Evolutionary conservation across 2,113 vertebrate species (phyloP), one percentile per base, ranked within the genome.

Genomic region (Pogonocichla stellata): DNA sequence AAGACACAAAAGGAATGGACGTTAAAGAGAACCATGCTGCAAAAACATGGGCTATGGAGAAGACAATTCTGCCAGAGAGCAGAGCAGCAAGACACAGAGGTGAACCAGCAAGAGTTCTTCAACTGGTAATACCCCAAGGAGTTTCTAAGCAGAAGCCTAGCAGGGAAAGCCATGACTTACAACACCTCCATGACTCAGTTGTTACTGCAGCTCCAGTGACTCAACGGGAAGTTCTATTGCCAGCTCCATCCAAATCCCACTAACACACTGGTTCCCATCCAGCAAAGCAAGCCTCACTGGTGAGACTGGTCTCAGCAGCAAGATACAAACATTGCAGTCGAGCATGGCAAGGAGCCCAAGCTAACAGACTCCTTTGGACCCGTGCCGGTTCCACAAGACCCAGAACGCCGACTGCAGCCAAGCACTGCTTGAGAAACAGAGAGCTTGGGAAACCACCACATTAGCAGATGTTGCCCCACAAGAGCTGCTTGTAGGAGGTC

Each of bases 281-380:
- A 96, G 96, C 77, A 78, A 79, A 95, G 92, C 96, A 89, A 91
- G 96, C 89, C 69, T 89, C 91, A 82, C 96, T 96, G 95, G 95
- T 93, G 93, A 87, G 86, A 97, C 96, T 92, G 83, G 94, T 95
- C 94, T 64, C 94, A 93, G 83, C 22, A 4, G 86, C 24, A 79
- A 88, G 88, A 94, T 94, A 84, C 82, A 95, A 95, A 86, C 42
- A 94, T 40, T 90, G 64, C 82, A 90, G 86, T 40, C 2, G 10
- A 86, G 69, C 42, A 22, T 94, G 96, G 95, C 96, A 91, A 71
- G 80, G 51, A 93, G 96, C 95, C 96, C 94, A 80, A 93, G 94
- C 80, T 96, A 97, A 96, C 96, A 97, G 96, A 93, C 83, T 95
- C 86, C 0, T 17, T 1, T 97, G 94, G 94, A 96, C 80, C 69